Evolutionary conservation across 1,140 invertebrate species (phyloP), one percentile per base, ranked within the genome.

Genomic region (Adelges cooleyi): DNA sequence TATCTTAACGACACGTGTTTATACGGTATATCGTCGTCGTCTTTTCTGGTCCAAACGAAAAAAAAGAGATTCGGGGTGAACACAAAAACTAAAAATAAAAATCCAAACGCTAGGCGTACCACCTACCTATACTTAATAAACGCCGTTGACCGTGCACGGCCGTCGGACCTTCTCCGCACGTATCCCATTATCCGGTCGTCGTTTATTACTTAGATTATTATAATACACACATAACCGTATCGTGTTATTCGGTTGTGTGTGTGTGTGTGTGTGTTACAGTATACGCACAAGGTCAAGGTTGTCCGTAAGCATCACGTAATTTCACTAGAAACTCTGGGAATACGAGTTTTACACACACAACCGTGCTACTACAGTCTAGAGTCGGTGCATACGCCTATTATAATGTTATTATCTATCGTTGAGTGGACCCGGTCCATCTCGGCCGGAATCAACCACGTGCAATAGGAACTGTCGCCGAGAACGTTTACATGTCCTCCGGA

Each of bases 271-370:
- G n/a, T 44, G n/a, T 44, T n/a, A n/a, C n/a, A 17, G 10, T 44
- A 15, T 44, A 44, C 10, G n/a, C n/a, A 48, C 56, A 33, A 62
- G 56, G 56, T 62, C 56, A 62, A 62, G 56, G 56, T 44, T 62
- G 56, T 48, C 4, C 42, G 42, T 33, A 22, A 29, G 22, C 25
- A 62, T 62, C 42, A 62, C 56, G 42, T 62, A 62, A 62, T 62
- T 46, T 62, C 56, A 29, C 42, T 11, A 33, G 38, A 27, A 36
- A 44, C 13, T 29, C 36, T 42, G 8, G 38, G 40, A 51, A 51
- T 51, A 51, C 38, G 15, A 56, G 40, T 18, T 17, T 53, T 23
- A 38, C 38, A 53, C n/a, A n/a, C n/a, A n/a, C n/a, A n/a, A n/a
- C n/a, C n/a, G n/a, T n/a, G n/a, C n/a, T n/a, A n/a, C n/a, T n/a